Percentiles rank a stretch among this genome's conserved stretches.
Evolutionary conservation across 2,113 vertebrate species (phyloP).

Genomic region (Alligator mississippiensis): DNA sequence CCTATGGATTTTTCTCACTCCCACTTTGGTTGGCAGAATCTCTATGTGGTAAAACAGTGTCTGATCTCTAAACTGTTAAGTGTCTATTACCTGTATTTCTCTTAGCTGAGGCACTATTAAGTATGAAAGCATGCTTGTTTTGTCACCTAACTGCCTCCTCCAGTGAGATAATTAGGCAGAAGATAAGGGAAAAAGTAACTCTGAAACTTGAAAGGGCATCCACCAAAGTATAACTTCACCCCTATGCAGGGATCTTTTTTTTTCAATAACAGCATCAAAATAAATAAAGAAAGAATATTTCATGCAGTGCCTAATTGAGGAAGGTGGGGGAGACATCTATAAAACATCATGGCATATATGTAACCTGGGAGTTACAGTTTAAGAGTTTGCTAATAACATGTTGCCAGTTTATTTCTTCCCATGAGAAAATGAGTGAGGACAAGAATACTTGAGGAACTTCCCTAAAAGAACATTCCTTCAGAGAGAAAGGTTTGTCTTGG

Average conservation of each 20-base stretch:
- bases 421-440: background rate
- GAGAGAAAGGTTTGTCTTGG: background rate
- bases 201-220: slow-evolving; percentile 46
- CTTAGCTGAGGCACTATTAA: slow-evolving; percentile 40
- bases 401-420: background rate
- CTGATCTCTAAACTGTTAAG: slow-evolving; percentile 38
- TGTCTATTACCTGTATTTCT: background rate
- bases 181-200: background rate
- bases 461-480: background rate
- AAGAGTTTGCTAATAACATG: background rate
- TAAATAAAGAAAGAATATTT: slow-evolving; percentile 46
- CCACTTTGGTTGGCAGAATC: background rate
- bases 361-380: background rate
- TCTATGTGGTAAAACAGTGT: background rate
- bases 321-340: background rate
- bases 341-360: background rate
- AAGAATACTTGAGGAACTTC: background rate
- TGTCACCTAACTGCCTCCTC: slow-evolving; percentile 77
- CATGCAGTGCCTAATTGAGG: background rate
- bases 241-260: background rate
- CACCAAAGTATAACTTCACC: background rate
- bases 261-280: slow-evolving; percentile 24
- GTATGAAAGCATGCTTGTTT: slow-evolving; percentile 62
- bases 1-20: slow-evolving; percentile 42
- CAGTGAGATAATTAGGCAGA: slow-evolving; percentile 80